Evolutionary conservation across 2,797 vertebrate genomes (phyloP).

Genomic region (Oryzias dopingdopingensis): DNA sequence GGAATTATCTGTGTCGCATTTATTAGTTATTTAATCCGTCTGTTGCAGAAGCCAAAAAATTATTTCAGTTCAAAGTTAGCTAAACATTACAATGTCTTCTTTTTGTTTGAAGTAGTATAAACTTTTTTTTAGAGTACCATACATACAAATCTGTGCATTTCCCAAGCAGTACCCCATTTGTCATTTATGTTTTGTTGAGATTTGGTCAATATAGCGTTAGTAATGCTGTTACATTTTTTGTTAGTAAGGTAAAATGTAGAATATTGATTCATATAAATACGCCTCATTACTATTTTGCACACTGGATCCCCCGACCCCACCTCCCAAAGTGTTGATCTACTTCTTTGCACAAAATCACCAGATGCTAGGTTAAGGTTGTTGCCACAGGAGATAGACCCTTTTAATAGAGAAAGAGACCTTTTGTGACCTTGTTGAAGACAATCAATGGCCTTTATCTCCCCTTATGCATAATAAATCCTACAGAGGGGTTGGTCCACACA

Average conservation of each 20-base stretch:
- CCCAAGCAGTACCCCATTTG: slow-evolving; percentile 24
- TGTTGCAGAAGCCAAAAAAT: too few species aligned
- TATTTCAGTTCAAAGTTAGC: too few species aligned
- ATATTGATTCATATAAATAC: slow-evolving; percentile 74
- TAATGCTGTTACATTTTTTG: slow-evolving; percentile 74
- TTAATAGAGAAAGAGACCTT: slow-evolving; percentile 65
- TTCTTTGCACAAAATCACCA: slow-evolving; percentile 59
- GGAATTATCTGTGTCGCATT: slow-evolving; percentile 6
- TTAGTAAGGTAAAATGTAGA: slow-evolving; percentile 77
- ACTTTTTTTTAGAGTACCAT: too few species aligned
- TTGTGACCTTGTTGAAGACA: slow-evolving; percentile 78
- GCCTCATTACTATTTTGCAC: slow-evolving; percentile 66
- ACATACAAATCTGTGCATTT: too few species aligned
- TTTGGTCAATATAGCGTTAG: slow-evolving; percentile 80
- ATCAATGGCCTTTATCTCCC: slow-evolving; percentile 82
- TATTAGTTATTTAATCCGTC: too few species aligned
- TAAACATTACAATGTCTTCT: too few species aligned
- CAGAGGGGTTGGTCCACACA: slow-evolving; percentile 71
- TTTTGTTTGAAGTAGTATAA: too few species aligned
- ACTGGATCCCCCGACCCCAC: slow-evolving; percentile 58
- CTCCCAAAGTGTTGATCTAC: slow-evolving; percentile 69
- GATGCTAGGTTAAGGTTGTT: slow-evolving; percentile 64
- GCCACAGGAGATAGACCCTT: slow-evolving; percentile 63
- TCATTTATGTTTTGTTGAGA: slow-evolving; percentile 69
- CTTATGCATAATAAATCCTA: slow-evolving; percentile 80